phyloP scores from a whole-genome alignment of 2,888 invertebrate genomes.

The Electrophaes corylata region DNA sequence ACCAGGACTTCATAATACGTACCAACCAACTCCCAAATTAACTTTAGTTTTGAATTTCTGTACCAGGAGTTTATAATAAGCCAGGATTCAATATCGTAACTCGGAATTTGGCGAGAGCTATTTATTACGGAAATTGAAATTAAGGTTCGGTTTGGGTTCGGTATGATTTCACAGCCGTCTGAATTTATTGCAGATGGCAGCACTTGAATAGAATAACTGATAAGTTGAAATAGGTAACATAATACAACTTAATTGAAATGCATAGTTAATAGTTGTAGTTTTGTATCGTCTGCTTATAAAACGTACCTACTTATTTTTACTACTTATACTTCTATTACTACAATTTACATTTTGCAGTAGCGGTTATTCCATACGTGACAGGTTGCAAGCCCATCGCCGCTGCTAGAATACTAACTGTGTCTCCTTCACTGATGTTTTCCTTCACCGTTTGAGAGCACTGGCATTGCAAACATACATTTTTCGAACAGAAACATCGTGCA shows the following conservation, averaged over 20 bases:
- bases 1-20: constrained; percentile 3
- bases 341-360: too few relatives aligned
- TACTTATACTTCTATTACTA: too few relatives aligned
- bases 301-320: too few relatives aligned
- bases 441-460: too few relatives aligned
- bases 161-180: constrained; percentile 10
- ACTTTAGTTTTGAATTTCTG: constrained; percentile 20
- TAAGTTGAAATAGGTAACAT: background rate
- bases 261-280: background rate
- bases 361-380: too few relatives aligned
- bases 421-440: too few relatives aligned
- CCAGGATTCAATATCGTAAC: constrained; percentile 22
- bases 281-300: background rate
- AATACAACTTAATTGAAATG: background rate
- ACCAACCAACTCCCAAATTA: constrained; percentile 14
- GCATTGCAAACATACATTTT: too few relatives aligned
- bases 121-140: constrained; percentile 23
- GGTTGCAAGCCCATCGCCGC: too few relatives aligned
- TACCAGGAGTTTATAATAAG: constrained; percentile 20
- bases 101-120: constrained; percentile 17
- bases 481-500: too few relatives aligned
- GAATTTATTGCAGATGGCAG: constrained; percentile 24
- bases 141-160: background rate
- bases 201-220: constrained; percentile 1
- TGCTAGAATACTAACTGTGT: too few relatives aligned